A percentile compares a stretch with the other conserved stretches of the same genome.
Conservation (phyloP, 1,140 invertebrate species). For the Asbolus verrucosus region DNA sequence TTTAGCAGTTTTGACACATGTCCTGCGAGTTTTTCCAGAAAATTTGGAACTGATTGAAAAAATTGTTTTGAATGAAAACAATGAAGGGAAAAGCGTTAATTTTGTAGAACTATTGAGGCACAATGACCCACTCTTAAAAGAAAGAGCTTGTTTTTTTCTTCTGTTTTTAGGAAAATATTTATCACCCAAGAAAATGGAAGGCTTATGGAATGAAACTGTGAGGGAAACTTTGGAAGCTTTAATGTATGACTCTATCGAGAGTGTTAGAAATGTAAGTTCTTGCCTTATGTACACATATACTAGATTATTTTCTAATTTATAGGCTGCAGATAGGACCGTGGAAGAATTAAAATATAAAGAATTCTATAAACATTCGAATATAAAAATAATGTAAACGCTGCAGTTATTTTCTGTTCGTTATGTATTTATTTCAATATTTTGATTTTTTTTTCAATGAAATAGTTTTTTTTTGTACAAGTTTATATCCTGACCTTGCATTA, state of each 20-base stretch:
- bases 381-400: background rate
- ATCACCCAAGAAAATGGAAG: conserved; percentile 71
- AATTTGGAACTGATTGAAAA: conserved; percentile 80
- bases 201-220: conserved; percentile 72
- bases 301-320: conserved; percentile 55
- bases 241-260: conserved; percentile 67
- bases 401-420: conserved; percentile 20
- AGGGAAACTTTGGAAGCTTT: conserved; percentile 69
- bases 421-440: too few relatives aligned
- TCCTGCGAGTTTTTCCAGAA: conserved; percentile 80
- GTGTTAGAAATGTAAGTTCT: conserved; percentile 67
- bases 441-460: too few relatives aligned
- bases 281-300: conserved; percentile 40
- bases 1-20: conserved; percentile 78
- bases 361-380: conserved; percentile 63
- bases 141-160: conserved; percentile 76
- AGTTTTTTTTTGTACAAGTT: too few relatives aligned
- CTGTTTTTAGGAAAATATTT: conserved; percentile 73
- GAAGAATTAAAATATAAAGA: conserved; percentile 69
- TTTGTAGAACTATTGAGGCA: conserved; percentile 73
- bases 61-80: conserved; percentile 68
- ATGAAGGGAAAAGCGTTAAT: conserved; percentile 64
- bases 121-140: conserved; percentile 70
- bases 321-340: conserved; percentile 68
- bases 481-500: too few relatives aligned